Evolutionary conservation across 2,797 vertebrate species (phyloP), one percentile per base, ranked within the genome.

Genomic region (Aeoliscus strigatus): DNA sequence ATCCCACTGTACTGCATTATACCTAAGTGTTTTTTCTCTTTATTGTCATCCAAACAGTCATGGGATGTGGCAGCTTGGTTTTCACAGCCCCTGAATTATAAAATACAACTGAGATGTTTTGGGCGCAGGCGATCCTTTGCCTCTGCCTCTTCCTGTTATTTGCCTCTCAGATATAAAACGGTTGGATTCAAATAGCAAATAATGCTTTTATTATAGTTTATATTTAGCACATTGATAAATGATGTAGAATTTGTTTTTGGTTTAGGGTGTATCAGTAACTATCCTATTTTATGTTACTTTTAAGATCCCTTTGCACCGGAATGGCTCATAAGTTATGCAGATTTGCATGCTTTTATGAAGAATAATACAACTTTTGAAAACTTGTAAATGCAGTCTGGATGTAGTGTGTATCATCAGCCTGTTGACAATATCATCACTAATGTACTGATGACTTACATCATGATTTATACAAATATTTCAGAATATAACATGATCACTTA

Each of bases 11-110:
- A 49, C n/a, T 57, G 56, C 50, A 55, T 70, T 73, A 67, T 58
- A 50, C 50, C 59, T 56, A 61, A 76, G 60, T 54, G 65, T 60
- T 44, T 71, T 69, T 70, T 55, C 59, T 42, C 53, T 69, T 30
- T 41, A 42, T 60, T 70, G 58, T 64, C 58, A 63, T 59, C 59
- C 26, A 26, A 51, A 48, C 51, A 39, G 32, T 53, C 44, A 51
- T 51, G 54, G 23, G 66, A 66, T 59, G 66, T 66, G 64, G 52
- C 66, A 57, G 60, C 66, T 70, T 14, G 11, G 43, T 31, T 50
- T 39, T 55, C 30, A 7, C 57, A 66, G 39, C 31, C 25, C 9
- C 15, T 75, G 40, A 73, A 75, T 79, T 68, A 77, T 76, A 39
- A 58, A 79, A 66, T 14, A 59, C 48, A 39, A 51, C 49, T 29